Conservation (phyloP, 2,113 vertebrate species). For the Ctenomys sociabilis region DNA sequence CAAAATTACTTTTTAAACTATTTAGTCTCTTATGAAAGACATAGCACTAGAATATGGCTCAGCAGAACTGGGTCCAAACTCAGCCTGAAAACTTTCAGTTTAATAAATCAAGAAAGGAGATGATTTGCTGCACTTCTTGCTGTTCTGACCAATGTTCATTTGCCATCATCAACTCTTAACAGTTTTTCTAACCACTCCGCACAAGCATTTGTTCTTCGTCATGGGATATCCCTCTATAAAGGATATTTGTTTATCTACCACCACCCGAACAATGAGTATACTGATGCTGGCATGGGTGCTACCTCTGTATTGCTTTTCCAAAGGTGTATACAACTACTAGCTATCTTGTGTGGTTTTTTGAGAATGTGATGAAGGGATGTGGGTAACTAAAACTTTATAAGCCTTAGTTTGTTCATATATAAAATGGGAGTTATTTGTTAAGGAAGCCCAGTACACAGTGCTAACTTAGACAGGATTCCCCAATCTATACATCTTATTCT, state of each 20-base stretch:
- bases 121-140: not conserved
- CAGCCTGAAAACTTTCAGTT: not conserved
- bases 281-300: not conserved
- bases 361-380: not conserved
- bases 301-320: not conserved
- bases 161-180: not conserved
- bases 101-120: not conserved
- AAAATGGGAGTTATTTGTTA: slow-evolving; percentile 34
- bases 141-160: not conserved
- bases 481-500: not conserved
- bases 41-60: not conserved
- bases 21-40: not conserved
- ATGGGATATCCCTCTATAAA: not conserved
- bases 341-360: not conserved
- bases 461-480: not conserved
- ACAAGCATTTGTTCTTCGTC: not conserved
- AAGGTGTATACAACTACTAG: not conserved
- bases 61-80: not conserved
- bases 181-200: not conserved
- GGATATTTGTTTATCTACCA: not conserved
- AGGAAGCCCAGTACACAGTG: not conserved
- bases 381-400: not conserved
- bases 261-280: not conserved
- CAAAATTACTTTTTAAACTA: not conserved
- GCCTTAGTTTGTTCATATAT: not conserved